A percentile compares a stretch with the other conserved stretches of the same genome.
Conservation (phyloP, 2,797 vertebrate genomes). For the Epinephelus malabaricus region DNA sequence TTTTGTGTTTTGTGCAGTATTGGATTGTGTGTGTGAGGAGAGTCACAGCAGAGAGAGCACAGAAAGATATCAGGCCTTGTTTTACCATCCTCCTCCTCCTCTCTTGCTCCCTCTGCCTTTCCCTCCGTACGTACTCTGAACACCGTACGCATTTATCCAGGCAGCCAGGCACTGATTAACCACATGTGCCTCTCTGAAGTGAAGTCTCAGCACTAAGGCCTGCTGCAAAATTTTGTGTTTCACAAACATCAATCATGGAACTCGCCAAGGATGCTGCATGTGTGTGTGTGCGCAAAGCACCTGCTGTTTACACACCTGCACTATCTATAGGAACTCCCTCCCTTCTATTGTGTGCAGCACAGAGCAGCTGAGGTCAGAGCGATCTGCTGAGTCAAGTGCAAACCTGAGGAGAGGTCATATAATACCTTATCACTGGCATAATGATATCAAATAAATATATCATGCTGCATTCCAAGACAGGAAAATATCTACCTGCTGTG, state of each 20-base stretch:
- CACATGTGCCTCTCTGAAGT: slow-evolving; percentile 71
- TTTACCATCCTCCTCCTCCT: slow-evolving; percentile 13
- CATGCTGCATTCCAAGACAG: neutral
- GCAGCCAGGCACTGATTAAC: slow-evolving; percentile 75
- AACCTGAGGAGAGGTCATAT: slow-evolving; percentile 48
- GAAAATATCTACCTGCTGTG: slow-evolving; percentile 27
- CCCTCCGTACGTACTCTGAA: slow-evolving; percentile 48
- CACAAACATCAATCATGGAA: slow-evolving; percentile 78
- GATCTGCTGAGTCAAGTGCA: slow-evolving; percentile 73
- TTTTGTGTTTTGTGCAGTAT: slow-evolving; percentile 48
- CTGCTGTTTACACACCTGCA: slow-evolving; percentile 79
- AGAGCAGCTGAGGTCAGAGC: slow-evolving; percentile 71
- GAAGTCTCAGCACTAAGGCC: slow-evolving; percentile 84
- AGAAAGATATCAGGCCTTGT: slow-evolving; percentile 30
- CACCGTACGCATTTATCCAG: slow-evolving; percentile 56
- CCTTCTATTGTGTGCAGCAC: slow-evolving; percentile 54
- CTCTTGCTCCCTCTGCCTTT: slow-evolving; percentile 7
- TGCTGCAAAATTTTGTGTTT: slow-evolving; percentile 71
- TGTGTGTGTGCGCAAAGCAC: slow-evolving; percentile 57
- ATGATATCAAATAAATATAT: slow-evolving; percentile 48
- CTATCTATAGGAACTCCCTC: slow-evolving; percentile 70
- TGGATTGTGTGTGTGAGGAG: slow-evolving; percentile 38
- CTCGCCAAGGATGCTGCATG: slow-evolving; percentile 30
- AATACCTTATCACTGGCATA: slow-evolving; percentile 51
- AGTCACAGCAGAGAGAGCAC: slow-evolving; percentile 24